These are phyloP conservation scores for Drosophila subobscura DNA, from an alignment of 1,140 invertebrate species.

Conservation along the genomic window DNA sequence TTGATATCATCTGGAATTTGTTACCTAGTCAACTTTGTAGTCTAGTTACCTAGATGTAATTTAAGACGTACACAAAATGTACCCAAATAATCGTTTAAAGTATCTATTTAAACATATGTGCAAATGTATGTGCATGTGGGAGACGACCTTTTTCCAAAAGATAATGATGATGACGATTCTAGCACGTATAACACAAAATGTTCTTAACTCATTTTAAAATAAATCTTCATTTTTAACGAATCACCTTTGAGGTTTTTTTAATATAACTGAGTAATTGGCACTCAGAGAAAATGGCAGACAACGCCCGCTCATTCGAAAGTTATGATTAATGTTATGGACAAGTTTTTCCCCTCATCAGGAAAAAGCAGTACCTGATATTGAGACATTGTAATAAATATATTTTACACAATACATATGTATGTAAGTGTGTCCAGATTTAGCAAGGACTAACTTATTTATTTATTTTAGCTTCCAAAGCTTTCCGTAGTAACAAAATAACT, in stretches of 20 bases:
- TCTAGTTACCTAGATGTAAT: too few species aligned
- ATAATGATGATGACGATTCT: constrained; percentile 69
- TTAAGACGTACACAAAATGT: constrained; percentile 28
- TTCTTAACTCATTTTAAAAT: constrained; percentile 70
- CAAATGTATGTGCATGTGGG: constrained; percentile 37
- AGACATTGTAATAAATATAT: too few species aligned
- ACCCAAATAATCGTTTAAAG: constrained; percentile 33
- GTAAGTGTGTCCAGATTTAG: too few species aligned
- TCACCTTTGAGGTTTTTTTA: too few species aligned
- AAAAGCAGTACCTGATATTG: too few species aligned
- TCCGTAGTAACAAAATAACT: constrained; percentile 8
- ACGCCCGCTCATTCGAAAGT: not conserved
- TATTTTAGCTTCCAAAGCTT: not conserved
- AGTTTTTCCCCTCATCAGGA: too few species aligned
- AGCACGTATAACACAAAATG: constrained; percentile 67
- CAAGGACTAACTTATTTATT: not conserved
- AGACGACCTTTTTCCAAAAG: constrained; percentile 45
- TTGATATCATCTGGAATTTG: constrained; percentile 58
- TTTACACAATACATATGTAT: too few species aligned
- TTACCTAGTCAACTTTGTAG: constrained; percentile 62
- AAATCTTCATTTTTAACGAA: constrained; percentile 71
- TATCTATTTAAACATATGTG: constrained; percentile 33
- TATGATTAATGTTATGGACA: constrained; percentile 18
- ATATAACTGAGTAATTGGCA: constrained; percentile 4
- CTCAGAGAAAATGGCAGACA: too few species aligned